phyloP scores from a whole-genome alignment of 2,113 vertebrate genomes.

The Dissostichus mawsoni region DNA sequence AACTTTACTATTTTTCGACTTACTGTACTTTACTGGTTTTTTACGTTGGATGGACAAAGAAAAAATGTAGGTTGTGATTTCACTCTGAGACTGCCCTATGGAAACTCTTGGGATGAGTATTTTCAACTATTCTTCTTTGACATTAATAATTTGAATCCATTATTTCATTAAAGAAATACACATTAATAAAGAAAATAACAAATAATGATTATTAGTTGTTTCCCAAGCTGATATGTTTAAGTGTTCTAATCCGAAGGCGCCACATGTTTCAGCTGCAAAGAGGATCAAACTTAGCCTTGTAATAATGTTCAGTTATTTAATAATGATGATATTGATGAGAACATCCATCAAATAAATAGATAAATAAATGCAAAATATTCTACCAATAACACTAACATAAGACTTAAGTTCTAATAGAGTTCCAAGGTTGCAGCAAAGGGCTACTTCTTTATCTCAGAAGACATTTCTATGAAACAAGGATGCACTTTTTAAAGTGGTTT shows the following conservation, averaged over 20 bases:
- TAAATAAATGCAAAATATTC: background rate
- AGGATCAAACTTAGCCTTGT: background rate
- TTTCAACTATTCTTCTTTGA: too few species aligned
- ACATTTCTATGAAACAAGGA: too few species aligned
- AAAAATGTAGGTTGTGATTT: background rate
- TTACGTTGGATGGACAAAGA: background rate
- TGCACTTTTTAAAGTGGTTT: too few species aligned
- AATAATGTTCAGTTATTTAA: background rate
- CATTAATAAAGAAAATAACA: background rate
- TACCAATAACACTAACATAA: background rate
- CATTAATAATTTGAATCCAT: background rate
- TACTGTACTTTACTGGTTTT: background rate
- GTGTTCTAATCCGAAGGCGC: background rate
- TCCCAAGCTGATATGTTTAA: background rate
- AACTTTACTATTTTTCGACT: background rate
- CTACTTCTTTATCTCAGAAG: too few species aligned
- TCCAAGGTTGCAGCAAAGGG: background rate
- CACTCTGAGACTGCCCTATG: background rate
- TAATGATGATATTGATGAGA: background rate
- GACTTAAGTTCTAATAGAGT: background rate
- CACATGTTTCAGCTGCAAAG: background rate
- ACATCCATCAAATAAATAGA: background rate
- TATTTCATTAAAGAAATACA: background rate
- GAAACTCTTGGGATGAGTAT: too few species aligned
- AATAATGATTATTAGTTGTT: background rate